Percentiles rank a stretch among this genome's conserved stretches.
Evolutionary conservation across 2,888 invertebrate species (phyloP).

Genomic region (Drosophila peninsularis): DNA sequence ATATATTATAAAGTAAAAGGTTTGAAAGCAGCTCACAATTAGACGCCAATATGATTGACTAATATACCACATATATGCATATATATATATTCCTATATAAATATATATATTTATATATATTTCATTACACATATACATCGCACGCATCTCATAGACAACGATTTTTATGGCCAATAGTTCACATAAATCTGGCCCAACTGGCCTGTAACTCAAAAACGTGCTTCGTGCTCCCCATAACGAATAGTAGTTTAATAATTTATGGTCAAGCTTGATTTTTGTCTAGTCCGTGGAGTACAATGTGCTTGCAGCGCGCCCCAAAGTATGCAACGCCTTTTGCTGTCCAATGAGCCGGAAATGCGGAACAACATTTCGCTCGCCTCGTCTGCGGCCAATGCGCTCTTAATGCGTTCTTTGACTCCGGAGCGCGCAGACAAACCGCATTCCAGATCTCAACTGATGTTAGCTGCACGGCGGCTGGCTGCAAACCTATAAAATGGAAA

Average conservation of each 20-base stretch:
- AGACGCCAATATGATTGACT: slow-evolving; percentile 43
- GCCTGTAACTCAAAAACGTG: slow-evolving; percentile 63
- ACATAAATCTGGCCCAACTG: slow-evolving; percentile 59
- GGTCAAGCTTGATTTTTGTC: slow-evolving; percentile 55
- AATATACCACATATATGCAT: not conserved
- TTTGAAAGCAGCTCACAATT: slow-evolving; percentile 47
- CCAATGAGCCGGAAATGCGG: slow-evolving; percentile 73
- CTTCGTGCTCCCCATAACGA: slow-evolving; percentile 38
- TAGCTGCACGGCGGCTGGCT: not conserved
- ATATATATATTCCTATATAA: not conserved
- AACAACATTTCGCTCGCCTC: slow-evolving; percentile 33
- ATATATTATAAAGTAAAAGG: not conserved
- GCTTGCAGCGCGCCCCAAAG: slow-evolving; percentile 24
- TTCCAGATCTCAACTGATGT: not conserved
- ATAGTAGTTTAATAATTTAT: slow-evolving; percentile 63
- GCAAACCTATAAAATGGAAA: not conserved
- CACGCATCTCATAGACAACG: slow-evolving; percentile 15
- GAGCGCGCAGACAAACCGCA: not conserved
- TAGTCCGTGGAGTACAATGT: slow-evolving; percentile 1
- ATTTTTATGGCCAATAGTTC: slow-evolving; percentile 64
- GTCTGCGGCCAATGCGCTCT: slow-evolving; percentile 69
- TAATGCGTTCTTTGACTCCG: slow-evolving; percentile 81
- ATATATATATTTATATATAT: not conserved
- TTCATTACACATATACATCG: slow-evolving; percentile 6
- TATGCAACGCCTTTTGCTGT: slow-evolving; percentile 47